Conservation (phyloP, 2,797 vertebrate species). For the Poecilia velifera region DNA sequence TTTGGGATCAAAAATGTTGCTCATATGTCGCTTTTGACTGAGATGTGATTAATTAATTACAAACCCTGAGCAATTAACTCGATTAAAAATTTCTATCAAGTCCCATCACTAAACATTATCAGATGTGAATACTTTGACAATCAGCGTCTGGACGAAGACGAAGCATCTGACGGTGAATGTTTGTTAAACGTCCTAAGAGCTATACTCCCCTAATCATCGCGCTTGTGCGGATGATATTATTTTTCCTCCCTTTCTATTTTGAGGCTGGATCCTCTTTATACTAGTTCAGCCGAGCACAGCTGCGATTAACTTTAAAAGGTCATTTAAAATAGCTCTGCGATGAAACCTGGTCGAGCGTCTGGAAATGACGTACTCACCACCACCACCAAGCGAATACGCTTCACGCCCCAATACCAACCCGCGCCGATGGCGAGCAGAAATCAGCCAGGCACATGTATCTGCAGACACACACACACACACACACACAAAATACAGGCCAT, state of each 20-base stretch:
- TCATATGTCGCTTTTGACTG: too few relatives aligned
- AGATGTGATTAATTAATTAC: too few relatives aligned
- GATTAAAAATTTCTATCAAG: too few relatives aligned
- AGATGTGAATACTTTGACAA: background rate
- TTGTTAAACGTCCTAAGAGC: constrained; percentile 55
- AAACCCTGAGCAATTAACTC: too few relatives aligned
- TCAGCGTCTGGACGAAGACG: constrained; percentile 57
- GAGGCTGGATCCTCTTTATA: constrained; percentile 53
- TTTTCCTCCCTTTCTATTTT: background rate
- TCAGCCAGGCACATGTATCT: constrained; percentile 70
- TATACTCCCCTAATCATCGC: constrained; percentile 55
- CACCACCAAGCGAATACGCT: constrained; percentile 36
- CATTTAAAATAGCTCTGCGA: constrained; percentile 70
- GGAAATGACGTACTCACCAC: constrained; percentile 64
- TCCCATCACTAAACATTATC: too few relatives aligned
- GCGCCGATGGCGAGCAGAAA: constrained; percentile 56
- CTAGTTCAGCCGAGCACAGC: constrained; percentile 60
- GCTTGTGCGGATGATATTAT: constrained; percentile 34
- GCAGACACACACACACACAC: constrained; percentile 16
- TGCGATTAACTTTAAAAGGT: constrained; percentile 76
- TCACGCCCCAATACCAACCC: constrained; percentile 21
- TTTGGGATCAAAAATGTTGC: too few relatives aligned
- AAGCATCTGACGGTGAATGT: constrained; percentile 52
- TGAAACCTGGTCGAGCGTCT: constrained; percentile 73
- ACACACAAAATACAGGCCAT: constrained; percentile 28